phyloP scores from a whole-genome alignment of 2,797 vertebrate species.

The Saxicola maurus region DNA sequence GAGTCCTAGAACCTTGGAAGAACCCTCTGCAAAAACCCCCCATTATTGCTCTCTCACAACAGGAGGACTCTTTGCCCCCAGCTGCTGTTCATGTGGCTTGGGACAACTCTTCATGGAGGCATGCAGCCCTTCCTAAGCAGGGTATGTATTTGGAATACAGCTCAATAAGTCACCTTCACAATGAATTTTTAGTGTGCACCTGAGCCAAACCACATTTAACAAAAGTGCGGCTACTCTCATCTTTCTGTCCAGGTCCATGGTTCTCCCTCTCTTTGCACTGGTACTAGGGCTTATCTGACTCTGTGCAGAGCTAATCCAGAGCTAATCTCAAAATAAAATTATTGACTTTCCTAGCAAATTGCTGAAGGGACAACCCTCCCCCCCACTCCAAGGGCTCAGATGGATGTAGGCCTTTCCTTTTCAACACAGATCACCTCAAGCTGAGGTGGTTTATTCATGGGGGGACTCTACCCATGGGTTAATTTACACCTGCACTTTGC shows the following conservation, averaged over 20 bases:
- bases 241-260: background rate
- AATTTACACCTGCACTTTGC: background rate
- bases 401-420: background rate
- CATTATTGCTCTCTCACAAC: background rate
- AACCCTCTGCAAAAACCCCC: background rate
- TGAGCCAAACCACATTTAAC: background rate
- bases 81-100: background rate
- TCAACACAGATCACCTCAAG: background rate
- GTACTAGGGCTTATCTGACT: background rate
- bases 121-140: background rate
- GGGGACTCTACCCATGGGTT: background rate
- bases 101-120: background rate
- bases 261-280: background rate
- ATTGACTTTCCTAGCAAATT: background rate
- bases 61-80: background rate
- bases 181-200: background rate
- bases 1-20: background rate
- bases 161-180: rapidly evolving
- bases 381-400: background rate
- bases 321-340: background rate
- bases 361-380: background rate
- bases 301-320: background rate
- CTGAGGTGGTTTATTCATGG: background rate
- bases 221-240: background rate
- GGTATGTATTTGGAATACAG: background rate